Conservation (phyloP, 1,140 invertebrate genomes). For the Eubasilissa regina region DNA sequence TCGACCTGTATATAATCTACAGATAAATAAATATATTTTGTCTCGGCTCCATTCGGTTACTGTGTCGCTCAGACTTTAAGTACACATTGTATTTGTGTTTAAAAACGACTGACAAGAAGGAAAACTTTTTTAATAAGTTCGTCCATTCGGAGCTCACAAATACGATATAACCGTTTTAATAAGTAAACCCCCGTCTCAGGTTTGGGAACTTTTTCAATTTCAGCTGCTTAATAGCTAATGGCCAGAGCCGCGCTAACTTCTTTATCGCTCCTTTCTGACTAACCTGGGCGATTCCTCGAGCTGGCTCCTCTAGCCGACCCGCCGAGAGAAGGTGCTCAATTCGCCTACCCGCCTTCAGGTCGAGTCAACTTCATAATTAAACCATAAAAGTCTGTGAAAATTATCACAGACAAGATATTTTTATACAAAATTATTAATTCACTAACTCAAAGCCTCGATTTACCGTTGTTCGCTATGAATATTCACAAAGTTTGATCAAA, state of each 20-base stretch:
- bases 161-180: conserved; percentile 24
- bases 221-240: conserved; percentile 36
- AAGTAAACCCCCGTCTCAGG: not conserved
- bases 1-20: too few species aligned
- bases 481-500: too few species aligned
- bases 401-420: too few species aligned
- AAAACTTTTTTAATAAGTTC: conserved; percentile 32
- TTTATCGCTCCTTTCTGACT: conserved; percentile 12
- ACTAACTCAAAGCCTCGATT: too few species aligned
- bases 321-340: too few species aligned
- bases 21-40: too few species aligned
- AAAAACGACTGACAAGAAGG: conserved; percentile 8
- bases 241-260: conserved; percentile 18
- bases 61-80: not conserved
- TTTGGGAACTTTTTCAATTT: conserved; percentile 42
- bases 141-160: conserved; percentile 24
- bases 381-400: too few species aligned
- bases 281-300: too few species aligned
- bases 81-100: conserved; percentile 6
- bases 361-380: not conserved
- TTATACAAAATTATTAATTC: too few species aligned
- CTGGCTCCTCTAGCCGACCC: too few species aligned
- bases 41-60: not conserved
- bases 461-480: too few species aligned
- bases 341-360: not conserved